Base-by-base conservation (phyloP, 2,113 vertebrate genomes). In the Mormyrus lacerda region DNA sequence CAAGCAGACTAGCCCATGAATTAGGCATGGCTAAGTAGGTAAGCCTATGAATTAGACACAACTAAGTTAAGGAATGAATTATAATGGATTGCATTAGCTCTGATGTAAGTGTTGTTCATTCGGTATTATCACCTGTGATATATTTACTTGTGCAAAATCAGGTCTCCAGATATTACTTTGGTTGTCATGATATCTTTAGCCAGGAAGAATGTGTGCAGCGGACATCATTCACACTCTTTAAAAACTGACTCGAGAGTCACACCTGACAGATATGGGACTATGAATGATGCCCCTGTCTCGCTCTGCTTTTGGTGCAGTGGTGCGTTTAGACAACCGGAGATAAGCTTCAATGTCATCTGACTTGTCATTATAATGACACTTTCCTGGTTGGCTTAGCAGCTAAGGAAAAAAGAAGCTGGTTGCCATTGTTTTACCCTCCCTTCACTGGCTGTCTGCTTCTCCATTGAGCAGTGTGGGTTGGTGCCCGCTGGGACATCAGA, bases 291-390 rank as follows among this genome's bases (percentile, higher is more conserved):
- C 50, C 50, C 48, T 39, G 85, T 87, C 48, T 55, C 47, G 15
- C 48, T 35, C 27, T 42, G 27, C 50, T 87, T 53, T 35, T 87
- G n/a, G 85, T 53, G 85, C 48, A 53, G 48, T 53, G 48, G 85
- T 55, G 48, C 50, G 50, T 35, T 51, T 87, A 87, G 48, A 53
- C 47, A 87, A 53, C 48, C 17, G 50, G 47, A 87, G 85, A 87
- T 87, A 53, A 87, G 50, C 48, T 86, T 86, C 47, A 86, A 51
- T 86, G 85, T 86, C 85, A 86, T 51, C 85, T 51, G 47, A 51
- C 85, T 86, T 31, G 85, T 51, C 48, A 51, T 86, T 86, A 47
- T 51, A 51, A 51, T 86, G 85, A 86, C 48, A 51, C 48, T 51
- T 86, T 51, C 85, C 85, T 86, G 85, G 48, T 27, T 86, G 85